Evolutionary conservation across 2,888 invertebrate genomes (phyloP).

Genomic region (Ormyrus pomaceus): DNA sequence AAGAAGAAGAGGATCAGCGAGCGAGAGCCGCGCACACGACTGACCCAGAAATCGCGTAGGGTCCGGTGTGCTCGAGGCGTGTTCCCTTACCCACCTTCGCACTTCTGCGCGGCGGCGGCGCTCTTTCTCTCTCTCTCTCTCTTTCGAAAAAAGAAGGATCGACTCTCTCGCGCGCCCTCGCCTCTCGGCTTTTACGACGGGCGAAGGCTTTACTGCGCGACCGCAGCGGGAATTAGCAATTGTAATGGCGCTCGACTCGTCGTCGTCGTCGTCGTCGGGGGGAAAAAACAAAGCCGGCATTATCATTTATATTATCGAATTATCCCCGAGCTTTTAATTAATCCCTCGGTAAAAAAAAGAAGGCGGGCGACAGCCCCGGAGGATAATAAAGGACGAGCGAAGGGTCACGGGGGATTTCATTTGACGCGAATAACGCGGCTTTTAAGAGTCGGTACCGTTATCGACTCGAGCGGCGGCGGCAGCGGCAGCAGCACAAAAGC

Average conservation of each 20-base stretch:
- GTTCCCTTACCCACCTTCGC: slow-evolving; percentile 21
- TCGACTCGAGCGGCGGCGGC: slow-evolving; percentile 48
- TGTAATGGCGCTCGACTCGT: slow-evolving; percentile 67
- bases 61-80: slow-evolving; percentile 42
- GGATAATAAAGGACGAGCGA: slow-evolving; percentile 33
- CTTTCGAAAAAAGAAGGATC: no score
- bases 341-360: slow-evolving; percentile 37
- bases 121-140: no score
- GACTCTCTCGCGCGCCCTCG: slow-evolving; percentile 62
- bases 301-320: slow-evolving; percentile 59
- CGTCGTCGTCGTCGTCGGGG: slow-evolving; percentile 32
- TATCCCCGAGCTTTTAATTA: slow-evolving; percentile 55
- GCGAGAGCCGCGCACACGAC: slow-evolving; percentile 13
- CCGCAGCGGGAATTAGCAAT: slow-evolving; percentile 73
- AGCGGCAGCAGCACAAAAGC: slow-evolving; percentile 44
- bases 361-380: not conserved
- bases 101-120: not conserved
- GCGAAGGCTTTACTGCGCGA: slow-evolving; percentile 69
- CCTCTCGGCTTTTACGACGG: slow-evolving; percentile 69
- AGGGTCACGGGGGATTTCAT: slow-evolving; percentile 72
- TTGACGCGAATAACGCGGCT: slow-evolving; percentile 73
- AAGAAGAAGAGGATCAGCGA: no score
- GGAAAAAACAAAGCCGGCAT: slow-evolving; percentile 51
- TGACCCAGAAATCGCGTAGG: slow-evolving; percentile 56
- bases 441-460: slow-evolving; percentile 74